Percentiles rank a stretch among this genome's conserved stretches.
These are phyloP conservation scores for Linnaemya vulpina DNA, from an alignment of 2,888 invertebrate genomes.

Conservation along the genomic window DNA sequence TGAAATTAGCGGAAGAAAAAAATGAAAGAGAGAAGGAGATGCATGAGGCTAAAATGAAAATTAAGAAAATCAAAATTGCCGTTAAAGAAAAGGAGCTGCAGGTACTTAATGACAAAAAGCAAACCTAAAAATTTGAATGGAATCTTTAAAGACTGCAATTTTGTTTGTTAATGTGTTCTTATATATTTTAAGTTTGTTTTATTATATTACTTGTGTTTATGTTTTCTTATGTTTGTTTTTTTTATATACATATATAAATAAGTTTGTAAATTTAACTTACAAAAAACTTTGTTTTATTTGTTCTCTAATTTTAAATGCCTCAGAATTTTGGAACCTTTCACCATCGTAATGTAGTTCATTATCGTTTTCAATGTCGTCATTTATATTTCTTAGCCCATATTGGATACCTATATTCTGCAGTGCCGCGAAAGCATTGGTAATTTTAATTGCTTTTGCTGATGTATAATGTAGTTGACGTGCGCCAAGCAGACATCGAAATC, in stretches of 20 bases:
- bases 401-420: conserved; percentile 11
- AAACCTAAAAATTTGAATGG: too few relatives aligned
- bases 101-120: too few relatives aligned
- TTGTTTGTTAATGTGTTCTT: neutral
- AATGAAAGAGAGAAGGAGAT: neutral
- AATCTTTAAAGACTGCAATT: too few relatives aligned
- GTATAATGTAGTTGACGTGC: neutral
- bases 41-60: too few relatives aligned
- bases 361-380: neutral
- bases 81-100: neutral
- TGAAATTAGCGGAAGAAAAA: too few relatives aligned
- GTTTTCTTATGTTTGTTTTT: too few relatives aligned
- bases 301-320: neutral
- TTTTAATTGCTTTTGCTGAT: neutral
- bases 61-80: too few relatives aligned
- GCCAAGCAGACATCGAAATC: conserved; percentile 3
- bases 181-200: neutral
- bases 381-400: neutral
- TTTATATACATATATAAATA: too few relatives aligned
- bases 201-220: neutral
- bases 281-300: too few relatives aligned
- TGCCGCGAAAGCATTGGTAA: conserved; percentile 1
- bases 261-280: too few relatives aligned
- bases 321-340: too few relatives aligned
- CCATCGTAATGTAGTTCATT: neutral